phyloP scores from a whole-genome alignment of 2,797 vertebrate species.

The Cygnus olor region DNA sequence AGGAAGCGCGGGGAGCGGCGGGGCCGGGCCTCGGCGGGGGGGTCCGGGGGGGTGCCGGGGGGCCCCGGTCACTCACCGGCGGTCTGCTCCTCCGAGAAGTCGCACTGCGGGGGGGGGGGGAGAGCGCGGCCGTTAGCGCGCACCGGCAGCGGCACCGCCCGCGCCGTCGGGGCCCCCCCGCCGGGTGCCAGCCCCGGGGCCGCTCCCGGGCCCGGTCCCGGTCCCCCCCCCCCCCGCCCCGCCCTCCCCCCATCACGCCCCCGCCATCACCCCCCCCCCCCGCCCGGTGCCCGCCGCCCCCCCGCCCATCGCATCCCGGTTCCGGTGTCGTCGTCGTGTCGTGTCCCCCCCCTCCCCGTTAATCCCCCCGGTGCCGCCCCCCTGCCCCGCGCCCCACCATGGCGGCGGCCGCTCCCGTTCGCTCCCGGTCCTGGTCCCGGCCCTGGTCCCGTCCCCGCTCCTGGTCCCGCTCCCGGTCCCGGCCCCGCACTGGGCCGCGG shows the following conservation, averaged over 20 bases:
- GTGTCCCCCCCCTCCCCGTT: background rate
- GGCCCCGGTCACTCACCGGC: slow-evolving; percentile 56
- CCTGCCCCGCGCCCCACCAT: background rate
- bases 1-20: background rate
- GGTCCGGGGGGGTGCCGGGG: background rate
- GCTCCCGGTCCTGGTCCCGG: background rate
- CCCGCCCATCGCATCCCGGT: background rate
- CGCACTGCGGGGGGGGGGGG: slow-evolving; percentile 58
- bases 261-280: background rate
- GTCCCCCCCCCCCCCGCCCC: background rate
- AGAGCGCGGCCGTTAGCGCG: slow-evolving; percentile 4
- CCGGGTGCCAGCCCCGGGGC: too few relatives aligned
- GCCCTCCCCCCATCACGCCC: background rate
- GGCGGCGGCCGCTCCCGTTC: background rate
- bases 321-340: background rate
- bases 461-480: background rate
- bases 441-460: background rate
- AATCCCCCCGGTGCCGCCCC: background rate
- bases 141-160: background rate
- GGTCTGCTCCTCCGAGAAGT: slow-evolving; percentile 79
- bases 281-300: background rate
- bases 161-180: background rate
- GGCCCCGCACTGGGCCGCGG: slow-evolving; percentile 50
- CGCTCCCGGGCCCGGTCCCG: background rate
- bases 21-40: background rate